Base-by-base conservation (phyloP, 2,797 vertebrate species). In the Melanotaenia maccullochi region DNA sequence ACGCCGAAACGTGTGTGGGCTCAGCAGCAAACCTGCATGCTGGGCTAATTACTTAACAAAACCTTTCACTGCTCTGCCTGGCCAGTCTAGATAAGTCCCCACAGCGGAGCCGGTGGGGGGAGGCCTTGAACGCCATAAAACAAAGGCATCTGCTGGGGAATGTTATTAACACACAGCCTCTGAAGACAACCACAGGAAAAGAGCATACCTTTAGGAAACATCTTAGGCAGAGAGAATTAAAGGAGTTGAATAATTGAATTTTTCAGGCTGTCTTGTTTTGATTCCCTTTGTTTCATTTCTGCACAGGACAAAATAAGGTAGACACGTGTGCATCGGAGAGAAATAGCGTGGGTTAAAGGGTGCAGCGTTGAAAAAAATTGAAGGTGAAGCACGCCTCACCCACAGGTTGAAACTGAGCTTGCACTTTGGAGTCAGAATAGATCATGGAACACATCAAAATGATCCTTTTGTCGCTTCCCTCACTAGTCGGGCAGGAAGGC, bases 51-150 rank as follows among this genome's bases (percentile, higher is more conserved):
- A 91, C 87, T 94, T 83, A 91, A 91, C 67, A 68, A 80, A 90
- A 89, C 85, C 86, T 90, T 87, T 85, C 40, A 82, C 82, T 49
- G 75, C 90, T 91, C 75, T 83, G 93, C 91, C 92, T 94, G 93
- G 89, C 81, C 88, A 38, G 85, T 82, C 85, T 65, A 92, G 94
- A 94, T 94, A 93, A 94, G 60, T 89, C 87, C 78, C 81, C n/a
- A 0, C 69, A 73, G 84, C 65, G 81, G 60, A 22, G 35, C 60
- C 57, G 52, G 57, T 76, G 58, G 59, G 44, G 76, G 51, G 66
- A 24, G 36, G 4, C 47, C 66, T 64, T 58, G 42, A 30, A 32
- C 36, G 6, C 73, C 33, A 18, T 71, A 62, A 87, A 86, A 87
- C 79, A 89, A 89, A 89, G 73, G 65, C 80, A 71, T 87, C 81